phyloP scores from a whole-genome alignment of 23 tunicate genomes.

The Pegea sp. region DNA sequence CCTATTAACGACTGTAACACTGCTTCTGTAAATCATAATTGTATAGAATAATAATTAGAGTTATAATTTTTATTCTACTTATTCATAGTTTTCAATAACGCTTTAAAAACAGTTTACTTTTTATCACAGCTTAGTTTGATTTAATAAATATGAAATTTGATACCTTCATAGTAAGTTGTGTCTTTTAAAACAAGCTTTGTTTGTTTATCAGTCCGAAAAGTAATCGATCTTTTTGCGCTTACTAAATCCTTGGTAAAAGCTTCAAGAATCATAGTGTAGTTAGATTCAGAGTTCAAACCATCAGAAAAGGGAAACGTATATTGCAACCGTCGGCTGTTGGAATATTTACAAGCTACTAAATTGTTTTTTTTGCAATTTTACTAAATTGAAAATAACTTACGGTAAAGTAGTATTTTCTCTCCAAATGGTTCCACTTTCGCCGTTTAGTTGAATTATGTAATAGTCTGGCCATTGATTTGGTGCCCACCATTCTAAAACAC shows the following conservation, averaged over 20 bases:
- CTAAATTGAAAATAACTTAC: too few species aligned
- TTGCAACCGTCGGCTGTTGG: background rate
- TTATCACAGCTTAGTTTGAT: too few species aligned
- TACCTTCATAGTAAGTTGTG: background rate
- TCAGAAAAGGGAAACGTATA: background rate
- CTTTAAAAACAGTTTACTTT: too few species aligned
- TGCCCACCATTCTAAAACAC: background rate
- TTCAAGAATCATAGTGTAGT: background rate
- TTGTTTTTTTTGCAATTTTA: too few species aligned
- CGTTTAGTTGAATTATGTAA: background rate
- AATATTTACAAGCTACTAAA: too few species aligned
- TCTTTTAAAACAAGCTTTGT: background rate
- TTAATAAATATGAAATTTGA: too few species aligned
- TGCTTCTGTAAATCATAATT: too few species aligned
- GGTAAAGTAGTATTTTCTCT: slow-evolving; percentile 1
- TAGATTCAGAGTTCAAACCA: background rate
- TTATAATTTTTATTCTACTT: too few species aligned
- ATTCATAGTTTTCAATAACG: too few species aligned
- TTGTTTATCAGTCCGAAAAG: background rate
- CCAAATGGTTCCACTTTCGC: background rate
- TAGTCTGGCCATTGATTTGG: background rate
- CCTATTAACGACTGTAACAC: too few species aligned
- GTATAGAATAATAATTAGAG: too few species aligned
- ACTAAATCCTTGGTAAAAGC: background rate
- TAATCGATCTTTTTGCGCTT: background rate